Percentiles rank a stretch among this genome's conserved stretches.
phyloP scores from a whole-genome alignment of 2,888 invertebrate genomes.

The Tenthredo scrophulariae region DNA sequence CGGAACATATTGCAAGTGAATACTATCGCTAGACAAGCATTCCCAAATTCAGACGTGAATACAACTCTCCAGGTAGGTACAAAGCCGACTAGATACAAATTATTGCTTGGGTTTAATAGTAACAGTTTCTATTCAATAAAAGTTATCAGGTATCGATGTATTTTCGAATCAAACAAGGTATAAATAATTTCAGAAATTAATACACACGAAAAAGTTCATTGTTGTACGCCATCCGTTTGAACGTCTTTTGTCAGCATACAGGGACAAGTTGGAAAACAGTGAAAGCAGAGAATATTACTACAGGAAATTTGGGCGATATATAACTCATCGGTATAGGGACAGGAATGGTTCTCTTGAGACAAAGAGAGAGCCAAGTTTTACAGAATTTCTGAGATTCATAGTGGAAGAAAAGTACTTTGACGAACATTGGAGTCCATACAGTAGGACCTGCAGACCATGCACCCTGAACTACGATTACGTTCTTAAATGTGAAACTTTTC shows the following conservation, averaged over 20 bases:
- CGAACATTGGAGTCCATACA: slow-evolving; percentile 79
- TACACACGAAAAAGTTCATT: slow-evolving; percentile 69
- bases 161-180: not conserved
- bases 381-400: slow-evolving; percentile 79
- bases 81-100: not conserved
- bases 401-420: slow-evolving; percentile 74
- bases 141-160: not conserved
- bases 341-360: slow-evolving; percentile 59
- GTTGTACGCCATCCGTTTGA: slow-evolving; percentile 81
- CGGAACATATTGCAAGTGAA: slow-evolving; percentile 66
- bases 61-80: slow-evolving; percentile 61
- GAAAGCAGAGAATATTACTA: slow-evolving; percentile 73
- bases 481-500: slow-evolving; percentile 79
- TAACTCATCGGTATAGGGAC: slow-evolving; percentile 68
- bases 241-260: slow-evolving; percentile 79
- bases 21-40: slow-evolving; percentile 69
- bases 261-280: slow-evolving; percentile 79
- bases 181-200: slow-evolving; percentile 63
- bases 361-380: slow-evolving; percentile 74
- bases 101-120: not conserved
- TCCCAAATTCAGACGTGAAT: slow-evolving; percentile 63
- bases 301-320: slow-evolving; percentile 71
- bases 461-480: slow-evolving; percentile 78
- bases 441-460: slow-evolving; percentile 79
- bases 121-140: not conserved